phyloP scores from a whole-genome alignment of 1,140 invertebrate genomes.

The Saxidomus purpurata region DNA sequence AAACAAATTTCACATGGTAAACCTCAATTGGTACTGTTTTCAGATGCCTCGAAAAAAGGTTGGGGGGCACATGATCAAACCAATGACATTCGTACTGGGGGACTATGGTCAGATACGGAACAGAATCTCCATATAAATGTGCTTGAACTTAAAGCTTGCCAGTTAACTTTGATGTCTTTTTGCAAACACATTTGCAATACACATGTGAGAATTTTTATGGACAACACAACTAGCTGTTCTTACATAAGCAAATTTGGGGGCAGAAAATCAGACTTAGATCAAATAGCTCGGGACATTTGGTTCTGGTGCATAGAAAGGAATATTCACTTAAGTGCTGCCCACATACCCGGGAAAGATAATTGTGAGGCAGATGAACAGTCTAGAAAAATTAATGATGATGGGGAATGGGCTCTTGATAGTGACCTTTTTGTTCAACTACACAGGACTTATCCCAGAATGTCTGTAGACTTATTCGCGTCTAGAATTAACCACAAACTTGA shows the following conservation, averaged over 20 bases:
- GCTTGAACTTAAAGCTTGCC: neutral
- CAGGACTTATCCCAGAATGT: neutral
- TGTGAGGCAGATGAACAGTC: too few relatives aligned
- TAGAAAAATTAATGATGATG: too few relatives aligned
- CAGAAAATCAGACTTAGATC: too few relatives aligned
- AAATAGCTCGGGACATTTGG: too few relatives aligned
- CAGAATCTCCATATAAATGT: neutral
- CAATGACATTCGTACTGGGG: neutral
- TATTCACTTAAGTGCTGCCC: too few relatives aligned
- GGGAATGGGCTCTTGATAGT: neutral
- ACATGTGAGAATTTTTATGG: neutral
- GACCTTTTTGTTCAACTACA: neutral
- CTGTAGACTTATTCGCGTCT: slow-evolving; percentile 24
- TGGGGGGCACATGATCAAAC: neutral
- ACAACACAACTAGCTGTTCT: slow-evolving; percentile 8
- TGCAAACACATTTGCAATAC: neutral
- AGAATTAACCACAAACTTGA: neutral
- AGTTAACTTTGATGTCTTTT: neutral
- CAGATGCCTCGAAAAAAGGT: neutral
- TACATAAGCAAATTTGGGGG: slow-evolving; percentile 16
- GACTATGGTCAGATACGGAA: neutral
- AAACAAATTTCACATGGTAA: neutral
- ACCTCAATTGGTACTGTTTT: neutral
- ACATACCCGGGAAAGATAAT: too few relatives aligned
- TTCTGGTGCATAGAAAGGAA: too few relatives aligned